phyloP scores from a whole-genome alignment of 1,140 invertebrate species.

The Asbolus verrucosus region DNA sequence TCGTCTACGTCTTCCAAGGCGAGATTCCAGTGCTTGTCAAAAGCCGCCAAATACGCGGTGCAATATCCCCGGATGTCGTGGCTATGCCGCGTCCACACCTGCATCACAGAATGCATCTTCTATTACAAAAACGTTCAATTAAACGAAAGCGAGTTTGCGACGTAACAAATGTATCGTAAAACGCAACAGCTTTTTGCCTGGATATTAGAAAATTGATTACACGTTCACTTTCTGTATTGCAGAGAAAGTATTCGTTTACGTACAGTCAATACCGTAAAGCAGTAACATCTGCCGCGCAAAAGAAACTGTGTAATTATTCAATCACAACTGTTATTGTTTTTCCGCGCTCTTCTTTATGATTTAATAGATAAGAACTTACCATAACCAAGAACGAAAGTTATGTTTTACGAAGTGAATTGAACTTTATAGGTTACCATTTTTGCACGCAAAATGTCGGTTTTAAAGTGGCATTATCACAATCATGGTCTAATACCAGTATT shows the following conservation, averaged over 20 bases:
- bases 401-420: slow-evolving; percentile 10
- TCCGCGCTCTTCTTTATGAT: slow-evolving; percentile 18
- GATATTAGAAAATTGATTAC: slow-evolving; percentile 39
- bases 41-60: slow-evolving; percentile 85
- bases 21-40: slow-evolving; percentile 97
- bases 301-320: slow-evolving; percentile 43
- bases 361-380: slow-evolving; percentile 19
- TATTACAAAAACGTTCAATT: slow-evolving; percentile 17
- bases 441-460: neutral
- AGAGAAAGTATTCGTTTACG: slow-evolving; percentile 34
- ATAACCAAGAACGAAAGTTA: slow-evolving; percentile 42
- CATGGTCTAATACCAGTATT: slow-evolving; percentile 2
- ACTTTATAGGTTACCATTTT: no score
- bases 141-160: slow-evolving; percentile 20
- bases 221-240: slow-evolving; percentile 29
- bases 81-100: slow-evolving; percentile 76
- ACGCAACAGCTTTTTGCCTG: slow-evolving; percentile 18
- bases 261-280: slow-evolving; percentile 7
- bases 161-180: slow-evolving; percentile 22
- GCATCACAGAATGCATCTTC: no score
- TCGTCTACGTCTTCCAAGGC: slow-evolving; percentile 89
- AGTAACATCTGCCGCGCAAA: slow-evolving; percentile 39
- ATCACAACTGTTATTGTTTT: slow-evolving; percentile 43
- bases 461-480: neutral
- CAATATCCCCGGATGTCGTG: slow-evolving; percentile 80